These are phyloP conservation scores for Rhopilema esculentum DNA, from an alignment of 30 jellyfish, hydroid and myxozoan species.

Conservation along the genomic window DNA sequence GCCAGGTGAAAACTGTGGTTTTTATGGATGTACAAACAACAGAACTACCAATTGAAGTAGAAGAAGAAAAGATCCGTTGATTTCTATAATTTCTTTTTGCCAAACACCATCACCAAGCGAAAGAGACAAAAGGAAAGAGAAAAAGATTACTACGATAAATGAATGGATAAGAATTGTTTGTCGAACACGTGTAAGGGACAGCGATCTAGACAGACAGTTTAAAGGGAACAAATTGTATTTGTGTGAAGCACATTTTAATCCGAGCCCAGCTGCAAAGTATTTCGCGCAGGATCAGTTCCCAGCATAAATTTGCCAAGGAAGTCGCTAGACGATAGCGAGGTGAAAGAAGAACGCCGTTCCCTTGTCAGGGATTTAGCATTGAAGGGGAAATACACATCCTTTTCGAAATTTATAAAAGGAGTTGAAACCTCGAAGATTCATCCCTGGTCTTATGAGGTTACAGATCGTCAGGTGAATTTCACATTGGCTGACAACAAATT, in stretches of 20 bases:
- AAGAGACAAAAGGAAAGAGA: neutral
- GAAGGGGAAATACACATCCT: too few relatives aligned
- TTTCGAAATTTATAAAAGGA: too few relatives aligned
- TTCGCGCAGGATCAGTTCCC: constrained; percentile 48
- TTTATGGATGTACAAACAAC: neutral
- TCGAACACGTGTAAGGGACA: constrained; percentile 24
- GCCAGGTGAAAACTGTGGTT: constrained; percentile 3
- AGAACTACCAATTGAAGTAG: constrained; percentile 12
- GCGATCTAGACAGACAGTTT: constrained; percentile 52
- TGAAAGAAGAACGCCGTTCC: constrained; percentile 13
- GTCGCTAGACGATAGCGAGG: constrained; percentile 27
- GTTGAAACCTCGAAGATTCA: too few relatives aligned
- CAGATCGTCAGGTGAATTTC: too few relatives aligned
- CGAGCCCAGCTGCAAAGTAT: constrained; percentile 35
- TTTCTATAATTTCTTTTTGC: constrained; percentile 5
- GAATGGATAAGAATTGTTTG: constrained; percentile 28
- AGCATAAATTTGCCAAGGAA: constrained; percentile 34
- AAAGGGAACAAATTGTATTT: constrained; percentile 14
- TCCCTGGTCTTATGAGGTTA: too few relatives aligned
- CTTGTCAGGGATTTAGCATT: constrained; percentile 4
- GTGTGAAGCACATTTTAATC: constrained; percentile 51
- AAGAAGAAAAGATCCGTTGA: constrained; percentile 24
- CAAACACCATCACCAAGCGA: neutral
- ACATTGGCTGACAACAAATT: too few relatives aligned
- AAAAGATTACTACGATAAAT: constrained; percentile 13